These are phyloP conservation scores for Tenebrio molitor DNA, from an alignment of 1,140 invertebrate species.

Conservation along the genomic window DNA sequence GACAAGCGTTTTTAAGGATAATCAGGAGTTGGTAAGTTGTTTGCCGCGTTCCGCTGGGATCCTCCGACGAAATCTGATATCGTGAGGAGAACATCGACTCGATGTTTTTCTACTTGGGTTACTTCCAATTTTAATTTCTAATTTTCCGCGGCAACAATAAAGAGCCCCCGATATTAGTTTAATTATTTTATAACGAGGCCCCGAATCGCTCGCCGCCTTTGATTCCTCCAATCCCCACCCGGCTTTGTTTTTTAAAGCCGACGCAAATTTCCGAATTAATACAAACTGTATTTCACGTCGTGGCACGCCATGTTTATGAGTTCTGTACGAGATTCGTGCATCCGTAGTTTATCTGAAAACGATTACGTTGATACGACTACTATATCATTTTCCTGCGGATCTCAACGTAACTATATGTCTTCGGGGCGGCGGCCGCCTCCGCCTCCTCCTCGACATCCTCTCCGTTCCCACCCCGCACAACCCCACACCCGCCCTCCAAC, in stretches of 20 bases:
- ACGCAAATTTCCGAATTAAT: constrained; percentile 33
- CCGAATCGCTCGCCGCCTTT: background rate
- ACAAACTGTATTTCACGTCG: constrained; percentile 33
- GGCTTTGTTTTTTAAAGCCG: too few species aligned
- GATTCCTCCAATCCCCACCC: too few species aligned
- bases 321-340: constrained; percentile 42
- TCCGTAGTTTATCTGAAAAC: constrained; percentile 42
- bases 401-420: constrained; percentile 33
- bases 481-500: background rate
- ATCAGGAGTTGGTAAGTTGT: constrained; percentile 53
- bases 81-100: constrained; percentile 30
- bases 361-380: constrained; percentile 41
- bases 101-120: constrained; percentile 38
- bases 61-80: constrained; percentile 51
- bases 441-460: too few species aligned
- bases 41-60: constrained; percentile 41
- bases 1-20: constrained; percentile 51
- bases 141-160: constrained; percentile 40
- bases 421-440: too few species aligned
- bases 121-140: constrained; percentile 50
- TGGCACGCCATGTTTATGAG: constrained; percentile 43
- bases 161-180: constrained; percentile 44
- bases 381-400: constrained; percentile 40
- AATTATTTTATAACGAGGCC: constrained; percentile 49
- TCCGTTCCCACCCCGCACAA: too few species aligned